Evolutionary conservation across 2,113 vertebrate genomes (phyloP).

Genomic region (Calyptommatus sinebrachiatus): DNA sequence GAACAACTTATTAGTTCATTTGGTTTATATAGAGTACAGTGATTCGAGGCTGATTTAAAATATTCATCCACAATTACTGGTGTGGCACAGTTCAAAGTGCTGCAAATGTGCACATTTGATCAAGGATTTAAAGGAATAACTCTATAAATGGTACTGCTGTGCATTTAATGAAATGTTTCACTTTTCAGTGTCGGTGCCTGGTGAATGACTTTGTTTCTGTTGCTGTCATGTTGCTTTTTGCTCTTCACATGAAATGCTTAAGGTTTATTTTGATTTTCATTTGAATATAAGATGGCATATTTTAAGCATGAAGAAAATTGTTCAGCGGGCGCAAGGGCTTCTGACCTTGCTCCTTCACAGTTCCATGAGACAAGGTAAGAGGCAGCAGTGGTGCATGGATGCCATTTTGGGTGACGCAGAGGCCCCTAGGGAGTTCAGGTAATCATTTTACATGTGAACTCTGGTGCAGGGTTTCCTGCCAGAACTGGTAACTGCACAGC

Average conservation of each 20-base stretch:
- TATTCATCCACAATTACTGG: slow-evolving; percentile 79
- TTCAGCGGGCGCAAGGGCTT: not conserved
- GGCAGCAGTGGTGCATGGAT: not conserved
- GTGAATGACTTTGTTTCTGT: slow-evolving; percentile 30
- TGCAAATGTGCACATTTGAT: slow-evolving; percentile 68
- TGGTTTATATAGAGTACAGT: slow-evolving; percentile 61
- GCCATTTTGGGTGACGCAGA: too few species aligned
- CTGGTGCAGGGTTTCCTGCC: too few species aligned
- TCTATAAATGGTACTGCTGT: slow-evolving; percentile 68
- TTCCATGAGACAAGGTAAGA: not conserved
- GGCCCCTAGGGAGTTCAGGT: too few species aligned
- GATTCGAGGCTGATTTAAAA: slow-evolving; percentile 75
- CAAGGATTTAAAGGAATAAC: slow-evolving; percentile 68
- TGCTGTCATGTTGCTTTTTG: not conserved
- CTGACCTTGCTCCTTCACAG: not conserved
- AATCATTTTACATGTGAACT: too few species aligned
- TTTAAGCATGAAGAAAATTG: not conserved
- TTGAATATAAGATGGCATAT: not conserved
- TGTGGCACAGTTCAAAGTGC: slow-evolving; percentile 73
- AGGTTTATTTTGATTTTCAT: slow-evolving; percentile 48
- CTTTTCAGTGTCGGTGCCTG: slow-evolving; percentile 60
- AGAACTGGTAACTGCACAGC: too few species aligned
- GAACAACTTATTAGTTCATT: slow-evolving; percentile 76
- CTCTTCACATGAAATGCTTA: not conserved
- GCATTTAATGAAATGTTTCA: slow-evolving; percentile 64